A percentile compares a stretch with the other conserved stretches of the same genome.
Evolutionary conservation across 2,797 vertebrate species (phyloP).

Genomic region (Falco cherrug): DNA sequence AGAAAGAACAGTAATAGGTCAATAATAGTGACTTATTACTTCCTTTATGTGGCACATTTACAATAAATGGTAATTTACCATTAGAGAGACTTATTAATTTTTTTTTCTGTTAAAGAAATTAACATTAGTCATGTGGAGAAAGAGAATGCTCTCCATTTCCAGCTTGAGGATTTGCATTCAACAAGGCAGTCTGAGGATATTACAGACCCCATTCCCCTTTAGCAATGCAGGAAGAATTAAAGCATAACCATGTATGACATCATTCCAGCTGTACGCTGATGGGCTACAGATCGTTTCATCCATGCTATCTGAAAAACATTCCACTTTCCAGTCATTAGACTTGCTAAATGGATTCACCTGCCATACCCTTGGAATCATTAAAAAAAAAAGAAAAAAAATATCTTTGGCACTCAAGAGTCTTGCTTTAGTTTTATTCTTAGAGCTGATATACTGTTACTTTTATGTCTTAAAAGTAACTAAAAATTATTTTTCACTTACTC

Average conservation of each 20-base stretch:
- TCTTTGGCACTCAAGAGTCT: not conserved
- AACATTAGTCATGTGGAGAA: slow-evolving; percentile 72
- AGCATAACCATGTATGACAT: slow-evolving; percentile 75
- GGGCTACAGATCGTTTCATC: slow-evolving; percentile 68
- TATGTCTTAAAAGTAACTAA: not conserved
- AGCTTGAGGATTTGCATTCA: slow-evolving; percentile 72
- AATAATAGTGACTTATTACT: slow-evolving; percentile 81
- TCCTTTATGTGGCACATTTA: slow-evolving; percentile 81
- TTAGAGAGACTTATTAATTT: slow-evolving; percentile 73
- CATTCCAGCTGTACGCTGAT: slow-evolving; percentile 71
- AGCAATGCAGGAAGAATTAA: slow-evolving; percentile 75
- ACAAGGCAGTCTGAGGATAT: slow-evolving; percentile 61
- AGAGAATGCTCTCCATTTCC: slow-evolving; percentile 66
- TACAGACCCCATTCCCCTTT: slow-evolving; percentile 42
- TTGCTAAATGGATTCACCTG: slow-evolving; percentile 69
- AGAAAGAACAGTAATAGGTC: slow-evolving; percentile 78
- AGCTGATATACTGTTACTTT: not conserved
- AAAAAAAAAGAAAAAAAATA: not conserved
- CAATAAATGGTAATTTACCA: slow-evolving; percentile 81
- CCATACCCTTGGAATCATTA: slow-evolving; percentile 43
- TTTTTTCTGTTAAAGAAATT: slow-evolving; percentile 72
- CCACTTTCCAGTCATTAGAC: slow-evolving; percentile 72
- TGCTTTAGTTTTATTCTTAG: not conserved
- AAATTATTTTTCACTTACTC: not conserved
- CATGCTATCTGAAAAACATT: slow-evolving; percentile 70